These are phyloP conservation scores for Lycophotia porphyrea DNA, from an alignment of 2,888 invertebrate genomes.

Conservation along the genomic window DNA sequence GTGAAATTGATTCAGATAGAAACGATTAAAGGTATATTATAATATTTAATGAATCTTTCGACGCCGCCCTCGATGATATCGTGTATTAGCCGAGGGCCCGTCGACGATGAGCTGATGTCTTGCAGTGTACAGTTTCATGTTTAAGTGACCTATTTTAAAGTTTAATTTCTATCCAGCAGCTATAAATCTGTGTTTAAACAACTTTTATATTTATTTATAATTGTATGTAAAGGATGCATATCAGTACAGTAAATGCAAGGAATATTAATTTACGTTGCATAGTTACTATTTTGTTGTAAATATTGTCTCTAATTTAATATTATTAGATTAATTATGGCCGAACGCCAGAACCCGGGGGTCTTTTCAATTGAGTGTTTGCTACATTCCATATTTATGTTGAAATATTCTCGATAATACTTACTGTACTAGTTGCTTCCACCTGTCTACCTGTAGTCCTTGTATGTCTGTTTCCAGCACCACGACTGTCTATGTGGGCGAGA, in stretches of 20 bases:
- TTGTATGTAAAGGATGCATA: slow-evolving; percentile 86
- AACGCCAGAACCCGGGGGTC: slow-evolving; percentile 85
- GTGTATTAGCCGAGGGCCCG: slow-evolving; percentile 56
- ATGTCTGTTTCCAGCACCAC: slow-evolving; percentile 55
- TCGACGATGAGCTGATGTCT: slow-evolving; percentile 78
- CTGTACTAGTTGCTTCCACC: slow-evolving; percentile 76
- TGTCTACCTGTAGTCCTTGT: slow-evolving; percentile 61
- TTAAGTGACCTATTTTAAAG: slow-evolving; percentile 85
- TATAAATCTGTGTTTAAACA: slow-evolving; percentile 89
- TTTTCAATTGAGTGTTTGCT: slow-evolving; percentile 90
- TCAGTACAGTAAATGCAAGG: slow-evolving; percentile 88
- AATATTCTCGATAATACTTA: slow-evolving; percentile 86
- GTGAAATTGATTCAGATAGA: slow-evolving; percentile 89
- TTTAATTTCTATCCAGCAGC: slow-evolving; percentile 88
- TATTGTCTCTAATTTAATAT: slow-evolving; percentile 88
- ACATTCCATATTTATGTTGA: slow-evolving; percentile 91
- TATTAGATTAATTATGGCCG: slow-evolving; percentile 87
- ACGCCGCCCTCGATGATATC: slow-evolving; percentile 58
- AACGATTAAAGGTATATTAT: slow-evolving; percentile 86
- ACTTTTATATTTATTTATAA: slow-evolving; percentile 89
- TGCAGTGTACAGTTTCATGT: slow-evolving; percentile 87
- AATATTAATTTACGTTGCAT: slow-evolving; percentile 88
- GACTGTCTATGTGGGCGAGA: slow-evolving; percentile 43
- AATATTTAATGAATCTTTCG: slow-evolving; percentile 88
- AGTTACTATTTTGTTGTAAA: slow-evolving; percentile 89